A percentile compares a stretch with the other conserved stretches of the same genome.
These are phyloP conservation scores for Tetranychus cinnabarinus DNA, from an alignment of 1,140 invertebrate genomes.

Conservation along the genomic window DNA sequence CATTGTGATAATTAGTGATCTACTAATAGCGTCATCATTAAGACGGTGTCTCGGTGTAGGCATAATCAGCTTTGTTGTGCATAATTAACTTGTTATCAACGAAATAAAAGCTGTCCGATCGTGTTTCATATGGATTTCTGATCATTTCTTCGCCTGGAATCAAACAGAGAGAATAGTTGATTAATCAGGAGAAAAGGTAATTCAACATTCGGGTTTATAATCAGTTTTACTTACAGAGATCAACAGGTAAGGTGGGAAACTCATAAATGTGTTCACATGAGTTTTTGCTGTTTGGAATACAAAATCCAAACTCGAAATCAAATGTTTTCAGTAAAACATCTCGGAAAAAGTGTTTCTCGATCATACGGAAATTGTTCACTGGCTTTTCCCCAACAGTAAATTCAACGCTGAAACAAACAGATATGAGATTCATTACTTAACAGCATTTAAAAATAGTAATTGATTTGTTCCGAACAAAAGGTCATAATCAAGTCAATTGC, in stretches of 20 bases:
- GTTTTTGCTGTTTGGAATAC: constrained; percentile 89
- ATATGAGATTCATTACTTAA: neutral
- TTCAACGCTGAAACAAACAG: constrained; percentile 45
- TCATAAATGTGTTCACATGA: constrained; percentile 98
- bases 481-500: no score
- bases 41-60: constrained; percentile 31
- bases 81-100: constrained; percentile 87
- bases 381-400: constrained; percentile 77
- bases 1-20: no score
- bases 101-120: constrained; percentile 98
- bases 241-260: constrained; percentile 63
- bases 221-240: constrained; percentile 44
- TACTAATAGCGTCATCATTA: no score
- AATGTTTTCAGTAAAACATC: constrained; percentile 90
- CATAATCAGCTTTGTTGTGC: constrained; percentile 98
- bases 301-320: constrained; percentile 98
- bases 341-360: constrained; percentile 87
- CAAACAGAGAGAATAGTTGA: constrained; percentile 7
- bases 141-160: constrained; percentile 87
- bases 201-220: neutral
- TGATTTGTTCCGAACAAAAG: no score
- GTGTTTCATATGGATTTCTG: constrained; percentile 75
- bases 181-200: neutral
- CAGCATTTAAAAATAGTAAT: neutral
- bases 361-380: constrained; percentile 92